Percentiles rank a stretch among this genome's conserved stretches.
Conservation (phyloP, 2,888 invertebrate species). For the Daptonema setosum region DNA sequence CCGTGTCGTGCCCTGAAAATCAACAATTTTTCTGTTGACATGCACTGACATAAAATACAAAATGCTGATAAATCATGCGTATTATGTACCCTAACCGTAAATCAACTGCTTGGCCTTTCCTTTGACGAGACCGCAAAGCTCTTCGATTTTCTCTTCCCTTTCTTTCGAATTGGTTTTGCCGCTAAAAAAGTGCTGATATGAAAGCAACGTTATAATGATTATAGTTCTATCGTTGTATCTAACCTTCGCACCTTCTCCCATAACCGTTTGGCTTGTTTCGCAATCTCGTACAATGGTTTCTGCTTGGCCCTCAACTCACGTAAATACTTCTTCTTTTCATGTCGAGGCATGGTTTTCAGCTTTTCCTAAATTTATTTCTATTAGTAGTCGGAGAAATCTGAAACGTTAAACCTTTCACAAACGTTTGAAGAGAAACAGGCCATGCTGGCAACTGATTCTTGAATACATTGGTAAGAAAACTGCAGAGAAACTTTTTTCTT, state of each 20-base stretch:
- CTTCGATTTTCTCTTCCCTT: background rate
- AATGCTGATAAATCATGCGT: too few species aligned
- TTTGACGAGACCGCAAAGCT: background rate
- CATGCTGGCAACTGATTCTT: too few species aligned
- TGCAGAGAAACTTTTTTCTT: background rate
- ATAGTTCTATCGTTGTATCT: background rate
- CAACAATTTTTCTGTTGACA: background rate
- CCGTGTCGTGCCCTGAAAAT: background rate
- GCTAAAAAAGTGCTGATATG: background rate
- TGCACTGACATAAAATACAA: too few species aligned
- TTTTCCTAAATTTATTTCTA: background rate
- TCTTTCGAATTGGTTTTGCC: background rate
- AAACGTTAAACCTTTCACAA: background rate
- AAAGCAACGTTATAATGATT: background rate
- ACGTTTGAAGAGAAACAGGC: too few species aligned
- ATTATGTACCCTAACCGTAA: background rate
- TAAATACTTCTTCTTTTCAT: background rate
- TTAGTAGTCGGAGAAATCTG: background rate
- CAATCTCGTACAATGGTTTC: constrained; percentile 16
- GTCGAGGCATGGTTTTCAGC: background rate
- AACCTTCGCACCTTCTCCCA: constrained; percentile 18
- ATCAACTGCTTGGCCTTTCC: background rate
- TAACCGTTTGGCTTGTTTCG: constrained; percentile 14
- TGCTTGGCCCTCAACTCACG: constrained; percentile 10
- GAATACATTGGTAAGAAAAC: too few species aligned